Evolutionary conservation across 2,797 vertebrate genomes (phyloP).

Genomic region (Pyrocephalus nanus): DNA sequence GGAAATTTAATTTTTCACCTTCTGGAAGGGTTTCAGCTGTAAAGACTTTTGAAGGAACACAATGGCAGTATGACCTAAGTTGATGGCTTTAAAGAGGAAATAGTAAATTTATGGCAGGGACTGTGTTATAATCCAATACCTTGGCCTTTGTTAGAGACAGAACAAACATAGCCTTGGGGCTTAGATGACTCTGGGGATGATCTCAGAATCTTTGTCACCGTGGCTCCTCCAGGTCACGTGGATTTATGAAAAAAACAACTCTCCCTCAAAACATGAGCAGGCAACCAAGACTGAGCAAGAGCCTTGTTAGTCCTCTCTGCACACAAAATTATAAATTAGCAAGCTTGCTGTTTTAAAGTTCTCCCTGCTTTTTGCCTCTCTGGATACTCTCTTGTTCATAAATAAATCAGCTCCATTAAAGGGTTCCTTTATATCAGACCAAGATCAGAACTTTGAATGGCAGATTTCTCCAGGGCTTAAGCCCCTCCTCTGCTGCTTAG

Average conservation of each 20-base stretch:
- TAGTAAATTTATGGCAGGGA: neutral
- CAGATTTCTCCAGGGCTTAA: neutral
- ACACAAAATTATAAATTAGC: neutral
- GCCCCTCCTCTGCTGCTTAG: neutral
- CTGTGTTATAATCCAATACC: neutral
- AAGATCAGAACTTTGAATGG: neutral
- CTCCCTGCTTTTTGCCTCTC: neutral
- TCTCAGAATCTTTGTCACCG: neutral
- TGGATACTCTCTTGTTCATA: neutral
- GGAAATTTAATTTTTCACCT: neutral
- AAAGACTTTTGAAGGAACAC: conserved; percentile 8
- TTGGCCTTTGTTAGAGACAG: neutral
- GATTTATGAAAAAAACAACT: neutral
- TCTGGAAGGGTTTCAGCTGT: conserved; percentile 6
- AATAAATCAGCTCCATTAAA: neutral
- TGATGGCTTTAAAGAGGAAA: conserved; percentile 17
- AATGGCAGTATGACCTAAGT: neutral
- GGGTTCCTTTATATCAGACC: neutral
- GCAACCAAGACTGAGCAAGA: neutral
- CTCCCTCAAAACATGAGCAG: neutral
- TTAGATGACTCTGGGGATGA: neutral
- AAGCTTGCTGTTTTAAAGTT: neutral
- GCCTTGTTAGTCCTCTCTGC: neutral
- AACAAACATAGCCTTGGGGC: neutral
- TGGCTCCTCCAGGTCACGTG: neutral